Evolutionary conservation across 1,140 invertebrate species (phyloP).

Genomic region (Bombyx mandarina): DNA sequence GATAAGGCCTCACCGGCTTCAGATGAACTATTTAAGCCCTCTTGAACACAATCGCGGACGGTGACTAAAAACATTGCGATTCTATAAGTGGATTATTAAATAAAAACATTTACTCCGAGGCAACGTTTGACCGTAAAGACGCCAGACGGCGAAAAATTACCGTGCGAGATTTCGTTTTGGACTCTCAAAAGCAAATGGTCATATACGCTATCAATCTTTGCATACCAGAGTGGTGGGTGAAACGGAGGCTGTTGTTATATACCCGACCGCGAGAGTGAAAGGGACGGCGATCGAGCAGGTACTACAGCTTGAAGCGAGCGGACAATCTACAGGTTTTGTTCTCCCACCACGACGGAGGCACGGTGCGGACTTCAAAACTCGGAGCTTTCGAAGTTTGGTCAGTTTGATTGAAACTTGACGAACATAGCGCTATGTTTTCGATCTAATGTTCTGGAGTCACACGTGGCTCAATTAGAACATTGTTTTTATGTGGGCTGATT

Average conservation of each 20-base stretch:
- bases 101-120: background rate
- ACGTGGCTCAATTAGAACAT: too few species aligned
- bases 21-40: slow-evolving; percentile 25
- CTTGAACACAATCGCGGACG: slow-evolving; percentile 25
- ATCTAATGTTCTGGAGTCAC: too few species aligned
- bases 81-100: background rate
- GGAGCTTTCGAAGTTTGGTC: slow-evolving; percentile 49
- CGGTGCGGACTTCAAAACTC: slow-evolving; percentile 36
- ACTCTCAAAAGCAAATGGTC: slow-evolving; percentile 69
- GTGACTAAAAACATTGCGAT: slow-evolving; percentile 34
- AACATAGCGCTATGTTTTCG: background rate
- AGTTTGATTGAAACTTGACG: slow-evolving; percentile 41
- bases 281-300: slow-evolving; percentile 53
- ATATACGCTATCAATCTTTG: slow-evolving; percentile 71
- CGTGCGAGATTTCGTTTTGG: slow-evolving; percentile 64
- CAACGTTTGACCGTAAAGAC: slow-evolving; percentile 52
- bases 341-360: slow-evolving; percentile 62
- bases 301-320: slow-evolving; percentile 57
- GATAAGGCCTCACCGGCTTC: slow-evolving; percentile 38
- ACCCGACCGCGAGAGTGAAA: slow-evolving; percentile 38
- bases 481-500: too few species aligned
- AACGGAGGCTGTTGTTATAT: slow-evolving; percentile 35
- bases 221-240: slow-evolving; percentile 68
- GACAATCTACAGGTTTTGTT: slow-evolving; percentile 70
- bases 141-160: slow-evolving; percentile 67